A percentile compares a stretch with the other conserved stretches of the same genome.
Evolutionary conservation across 2,888 invertebrate species (phyloP).

Genomic region (Phania funesta): DNA sequence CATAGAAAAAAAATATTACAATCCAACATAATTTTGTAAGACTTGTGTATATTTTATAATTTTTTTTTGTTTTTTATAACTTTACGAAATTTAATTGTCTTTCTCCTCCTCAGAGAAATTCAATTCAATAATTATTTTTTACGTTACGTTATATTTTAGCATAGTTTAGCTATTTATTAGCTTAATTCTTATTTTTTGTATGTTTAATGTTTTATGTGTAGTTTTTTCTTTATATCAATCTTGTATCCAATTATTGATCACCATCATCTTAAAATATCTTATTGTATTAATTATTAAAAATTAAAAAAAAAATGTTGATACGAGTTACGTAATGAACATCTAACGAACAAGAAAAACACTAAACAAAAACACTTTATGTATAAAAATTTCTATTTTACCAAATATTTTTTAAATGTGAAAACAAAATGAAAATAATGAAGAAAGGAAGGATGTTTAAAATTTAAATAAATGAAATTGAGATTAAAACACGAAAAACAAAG

Average conservation of each 20-base stretch:
- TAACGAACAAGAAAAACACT: constrained; percentile 4
- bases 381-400: constrained; percentile 51
- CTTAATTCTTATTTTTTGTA: constrained; percentile 39
- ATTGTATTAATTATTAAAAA: constrained; percentile 21
- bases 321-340: not conserved
- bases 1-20: constrained; percentile 6
- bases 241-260: constrained; percentile 7
- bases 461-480: constrained; percentile 57
- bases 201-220: constrained; percentile 48
- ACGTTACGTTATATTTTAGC: too few species aligned
- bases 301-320: not conserved
- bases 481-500: constrained; percentile 40
- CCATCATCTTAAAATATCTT: constrained; percentile 23
- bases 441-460: constrained; percentile 44
- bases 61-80: constrained; percentile 29
- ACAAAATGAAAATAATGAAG: constrained; percentile 43
- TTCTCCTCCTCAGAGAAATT: constrained; percentile 20
- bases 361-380: constrained; percentile 32
- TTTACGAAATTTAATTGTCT: constrained; percentile 26
- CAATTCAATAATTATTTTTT: too few species aligned
- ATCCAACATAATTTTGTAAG: constrained; percentile 8
- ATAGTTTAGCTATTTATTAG: constrained; percentile 61
- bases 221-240: not conserved
- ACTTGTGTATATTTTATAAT: constrained; percentile 30
- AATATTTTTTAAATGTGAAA: constrained; percentile 58